Evolutionary conservation across 2,113 vertebrate genomes (phyloP), one percentile per base, ranked within the genome.

Genomic region (Pelusios castaneus): DNA sequence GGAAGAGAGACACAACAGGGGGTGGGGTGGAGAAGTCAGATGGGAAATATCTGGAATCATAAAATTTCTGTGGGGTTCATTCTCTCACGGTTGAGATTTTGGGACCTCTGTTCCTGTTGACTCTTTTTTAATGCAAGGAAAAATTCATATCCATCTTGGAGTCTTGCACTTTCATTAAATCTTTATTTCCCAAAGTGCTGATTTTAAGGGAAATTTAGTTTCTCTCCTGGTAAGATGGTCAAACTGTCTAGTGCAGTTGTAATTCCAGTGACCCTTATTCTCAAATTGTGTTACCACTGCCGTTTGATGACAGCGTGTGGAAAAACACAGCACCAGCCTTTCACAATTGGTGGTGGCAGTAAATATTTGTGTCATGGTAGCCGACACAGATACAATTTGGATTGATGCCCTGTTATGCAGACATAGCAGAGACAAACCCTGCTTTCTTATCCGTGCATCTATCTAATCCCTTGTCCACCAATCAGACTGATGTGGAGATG

Each of bases 71-170:
- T 27, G 17, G 45, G 19, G 34, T 45, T 54, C 22, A 5, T 80
- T n/a, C 22, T 52, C 21, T n/a, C 22, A n/a, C 10, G 24, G 25
- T 45, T 25, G 25, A 45, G 43, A 29, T 45, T 45, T 76, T 29
- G 29, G 76, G 45, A 8, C 43, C 76, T 41, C 13, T 31, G 9
- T 49, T 45, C 17, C 27, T 24, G 1, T 4, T 0, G 17, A 10
- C 8, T 34, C 51, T 75, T 0, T 1, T 3, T n/a, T 56, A 84
- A 8, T 16, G 0, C 1, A 82, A 60, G 14, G 7, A 6, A 0
- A 22, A 43, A 4, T 63, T 14, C 0, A 1, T 14, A 1, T 45
- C 19, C 10, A 67, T 12, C 52, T 21, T 0, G 0, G 13, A 80
- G 80, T 56, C 17, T 51, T 45, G 41, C 1, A n/a, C 24, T 76